A percentile compares a stretch with the other conserved stretches of the same genome.
These are phyloP conservation scores for Austrofundulus limnaeus DNA, from an alignment of 2,113 vertebrate species.

Conservation along the genomic window DNA sequence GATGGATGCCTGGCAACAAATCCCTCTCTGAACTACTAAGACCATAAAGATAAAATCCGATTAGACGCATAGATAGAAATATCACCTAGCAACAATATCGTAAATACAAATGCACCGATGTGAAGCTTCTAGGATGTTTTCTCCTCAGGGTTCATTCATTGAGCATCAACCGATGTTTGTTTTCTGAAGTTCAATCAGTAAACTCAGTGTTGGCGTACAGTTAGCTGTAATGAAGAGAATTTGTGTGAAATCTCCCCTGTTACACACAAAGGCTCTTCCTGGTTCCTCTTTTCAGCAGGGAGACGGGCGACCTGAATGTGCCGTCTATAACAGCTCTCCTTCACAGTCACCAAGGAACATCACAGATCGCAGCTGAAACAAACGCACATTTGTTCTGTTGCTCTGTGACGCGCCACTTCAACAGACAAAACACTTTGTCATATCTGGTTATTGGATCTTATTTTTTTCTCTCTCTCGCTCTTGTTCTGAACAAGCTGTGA, in stretches of 20 bases:
- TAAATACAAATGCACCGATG: slow-evolving; percentile 5
- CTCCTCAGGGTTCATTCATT: background rate
- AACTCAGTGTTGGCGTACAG: background rate
- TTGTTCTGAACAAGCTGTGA: background rate
- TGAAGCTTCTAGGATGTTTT: slow-evolving; percentile 5
- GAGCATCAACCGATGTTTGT: background rate
- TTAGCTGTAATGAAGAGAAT: too few relatives aligned
- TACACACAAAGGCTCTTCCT: slow-evolving; percentile 8
- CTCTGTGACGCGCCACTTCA: slow-evolving; percentile 15
- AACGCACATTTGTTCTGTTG: slow-evolving; percentile 1
- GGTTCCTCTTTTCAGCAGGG: slow-evolving; percentile 24
- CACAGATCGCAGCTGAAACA: slow-evolving; percentile 15
- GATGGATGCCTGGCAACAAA: slow-evolving; percentile 51
- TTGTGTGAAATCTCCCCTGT: slow-evolving; percentile 3
- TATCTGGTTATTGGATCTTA: background rate
- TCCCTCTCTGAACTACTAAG: slow-evolving; percentile 32
- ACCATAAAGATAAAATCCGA: slow-evolving; percentile 34
- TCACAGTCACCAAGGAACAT: slow-evolving; percentile 29
- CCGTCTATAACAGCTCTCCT: slow-evolving; percentile 45
- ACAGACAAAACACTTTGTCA: slow-evolving; percentile 5
- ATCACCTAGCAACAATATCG: slow-evolving; percentile 61
- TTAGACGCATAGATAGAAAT: slow-evolving; percentile 46
- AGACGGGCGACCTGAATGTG: slow-evolving; percentile 54
- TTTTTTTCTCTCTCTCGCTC: background rate
- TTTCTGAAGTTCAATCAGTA: background rate